These are phyloP conservation scores for Bombus pascuorum DNA, from an alignment of 1,140 invertebrate genomes.

Conservation along the genomic window DNA sequence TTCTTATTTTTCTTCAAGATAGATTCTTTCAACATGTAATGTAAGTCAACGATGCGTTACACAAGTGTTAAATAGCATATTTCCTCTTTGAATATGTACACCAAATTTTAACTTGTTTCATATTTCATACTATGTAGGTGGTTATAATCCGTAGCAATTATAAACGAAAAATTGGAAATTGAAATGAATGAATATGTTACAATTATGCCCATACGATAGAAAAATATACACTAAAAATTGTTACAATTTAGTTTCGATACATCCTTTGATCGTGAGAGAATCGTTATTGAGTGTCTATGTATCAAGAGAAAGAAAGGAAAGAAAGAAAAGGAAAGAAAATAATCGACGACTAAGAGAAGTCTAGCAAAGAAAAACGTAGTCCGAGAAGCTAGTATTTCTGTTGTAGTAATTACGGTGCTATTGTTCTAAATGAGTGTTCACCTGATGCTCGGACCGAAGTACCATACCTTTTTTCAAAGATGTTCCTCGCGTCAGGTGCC, in stretches of 20 bases:
- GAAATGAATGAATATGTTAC: not conserved
- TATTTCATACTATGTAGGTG: not conserved
- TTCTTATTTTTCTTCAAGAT: not conserved
- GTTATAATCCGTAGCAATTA: not conserved
- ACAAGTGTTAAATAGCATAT: not conserved
- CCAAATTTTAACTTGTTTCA: not conserved
- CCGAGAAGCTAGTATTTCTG: slow-evolving; percentile 6
- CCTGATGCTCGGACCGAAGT: slow-evolving; percentile 20
- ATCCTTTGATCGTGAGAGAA: slow-evolving; percentile 27
- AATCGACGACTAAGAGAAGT: not conserved
- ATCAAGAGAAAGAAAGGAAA: not conserved
- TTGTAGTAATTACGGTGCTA: slow-evolving; percentile 38
- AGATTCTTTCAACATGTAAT: not conserved
- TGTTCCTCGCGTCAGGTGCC: slow-evolving; percentile 72
- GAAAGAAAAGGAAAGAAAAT: no score
- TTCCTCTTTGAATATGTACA: not conserved
- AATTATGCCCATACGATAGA: no score
- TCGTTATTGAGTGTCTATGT: slow-evolving; percentile 9
- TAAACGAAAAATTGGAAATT: not conserved
- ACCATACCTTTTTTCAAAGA: slow-evolving; percentile 75
- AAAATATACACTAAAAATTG: no score
- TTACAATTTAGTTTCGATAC: no score
- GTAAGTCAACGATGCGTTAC: not conserved
- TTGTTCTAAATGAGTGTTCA: slow-evolving; percentile 49
- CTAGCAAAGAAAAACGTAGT: not conserved